Conservation (phyloP, 2,888 invertebrate species). For the Acanthoscelides obtectus region DNA sequence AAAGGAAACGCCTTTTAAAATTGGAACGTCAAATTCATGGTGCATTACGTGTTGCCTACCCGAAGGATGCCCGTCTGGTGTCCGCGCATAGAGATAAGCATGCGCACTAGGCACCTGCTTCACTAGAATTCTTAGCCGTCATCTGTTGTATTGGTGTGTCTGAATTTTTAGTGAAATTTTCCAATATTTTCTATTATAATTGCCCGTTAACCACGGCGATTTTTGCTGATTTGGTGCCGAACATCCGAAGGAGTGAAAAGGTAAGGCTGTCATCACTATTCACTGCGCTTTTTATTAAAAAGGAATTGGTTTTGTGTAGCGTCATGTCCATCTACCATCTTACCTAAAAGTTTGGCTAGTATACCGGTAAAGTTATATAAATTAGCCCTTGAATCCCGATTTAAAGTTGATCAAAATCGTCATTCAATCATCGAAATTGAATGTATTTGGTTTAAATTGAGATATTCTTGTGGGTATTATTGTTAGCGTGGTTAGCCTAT, state of each 20-base stretch:
- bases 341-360: conserved; percentile 11
- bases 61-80: background rate
- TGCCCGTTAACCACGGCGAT: conserved; percentile 34
- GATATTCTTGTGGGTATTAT: background rate
- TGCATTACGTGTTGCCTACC: background rate
- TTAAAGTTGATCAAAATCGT: background rate
- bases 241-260: conserved; percentile 11
- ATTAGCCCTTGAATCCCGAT: background rate
- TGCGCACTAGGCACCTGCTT: conserved; percentile 33
- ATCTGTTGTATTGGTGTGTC: conserved; percentile 52
- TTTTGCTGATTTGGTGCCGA: conserved; percentile 11
- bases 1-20: no score
- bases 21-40: background rate
- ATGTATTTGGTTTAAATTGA: background rate
- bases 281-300: conserved; percentile 41
- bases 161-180: conserved; percentile 37
- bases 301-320: conserved; percentile 37
- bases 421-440: background rate
- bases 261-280: conserved; percentile 40
- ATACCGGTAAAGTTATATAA: conserved; percentile 5
- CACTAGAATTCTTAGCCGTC: conserved; percentile 52
- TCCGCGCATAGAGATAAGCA: background rate
- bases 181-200: conserved; percentile 36
- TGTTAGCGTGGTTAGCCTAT: background rate
- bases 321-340: conserved; percentile 36